Base-by-base conservation (phyloP, 2,113 vertebrate genomes). In the Megaptera novaeangliae region DNA sequence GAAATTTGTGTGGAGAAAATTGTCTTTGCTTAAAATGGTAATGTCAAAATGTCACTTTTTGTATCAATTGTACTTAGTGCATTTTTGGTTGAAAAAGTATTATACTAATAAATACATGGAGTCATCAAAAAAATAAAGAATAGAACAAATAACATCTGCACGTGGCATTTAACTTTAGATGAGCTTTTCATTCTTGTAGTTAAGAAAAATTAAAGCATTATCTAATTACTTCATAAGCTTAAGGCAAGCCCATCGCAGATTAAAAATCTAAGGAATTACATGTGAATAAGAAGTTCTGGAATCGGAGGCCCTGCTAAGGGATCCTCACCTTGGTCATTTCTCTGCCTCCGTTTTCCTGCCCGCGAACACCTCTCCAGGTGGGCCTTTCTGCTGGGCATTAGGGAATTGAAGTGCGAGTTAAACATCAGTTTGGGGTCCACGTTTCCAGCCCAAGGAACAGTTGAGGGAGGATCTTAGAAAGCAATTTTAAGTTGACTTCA, bases 281-380 rank as follows among this genome's bases (percentile, higher is more conserved):
- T 55, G 13, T 17, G 23, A 41, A 31, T 72, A 49, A 46, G 34
- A 4, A 86, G 44, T 52, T 77, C 77, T 78, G 55, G 87, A 61
- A 61, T 41, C 29, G 5, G 25, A 55, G 20, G 10, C 2, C 66
- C 61, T 3, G 61, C 64, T 25, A 9, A 44, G 15, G 39, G 8
- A 27, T 2, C 9, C 34, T n/a, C n/a, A 5, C 8, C 41, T 63
- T 39, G 8, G 68, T 29, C n/a, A 11, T 23, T 39, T 49, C 57
- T 85, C 44, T 13, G 6, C 59, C 44, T 88, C 23, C 6, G 0
- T 49, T 82, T 88, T 46, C 64, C 21, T 8, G 11, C 10, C 39
- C 12, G 0, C 0, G 36, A 39, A 23, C 55, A 44, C 13, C 41
- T 44, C 25, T 64, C n/a, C 8, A 18, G 13, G 31, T 1, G 1